Percentiles rank a stretch among this genome's conserved stretches.
Conservation (phyloP, 30 jellyfish, hydroid and myxozoan species). For the Hydra vulgaris region DNA sequence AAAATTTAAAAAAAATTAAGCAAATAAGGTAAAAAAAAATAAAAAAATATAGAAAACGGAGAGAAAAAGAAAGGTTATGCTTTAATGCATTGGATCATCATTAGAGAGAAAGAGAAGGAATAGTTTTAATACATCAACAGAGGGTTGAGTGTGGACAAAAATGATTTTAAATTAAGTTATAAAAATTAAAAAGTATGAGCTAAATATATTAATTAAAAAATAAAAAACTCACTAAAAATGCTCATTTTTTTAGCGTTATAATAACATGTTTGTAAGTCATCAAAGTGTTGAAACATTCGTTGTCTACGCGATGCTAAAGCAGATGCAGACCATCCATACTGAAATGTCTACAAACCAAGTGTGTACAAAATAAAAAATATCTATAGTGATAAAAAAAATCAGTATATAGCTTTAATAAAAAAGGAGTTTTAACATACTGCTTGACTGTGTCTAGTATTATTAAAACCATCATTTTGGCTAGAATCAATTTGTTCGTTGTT, state of each 20-base stretch:
- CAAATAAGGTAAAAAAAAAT: too few relatives aligned
- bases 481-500: slow-evolving; percentile 28
- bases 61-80: too few relatives aligned
- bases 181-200: too few relatives aligned
- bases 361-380: not conserved
- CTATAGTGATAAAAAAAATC: not conserved
- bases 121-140: too few relatives aligned
- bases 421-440: not conserved
- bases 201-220: too few relatives aligned
- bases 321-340: slow-evolving; percentile 58
- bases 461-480: slow-evolving; percentile 80
- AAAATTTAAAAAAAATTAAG: too few relatives aligned
- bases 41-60: too few relatives aligned
- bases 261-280: slow-evolving; percentile 81
- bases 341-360: slow-evolving; percentile 40
- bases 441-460: slow-evolving; percentile 64
- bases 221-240: slow-evolving; percentile 40
- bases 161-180: too few relatives aligned
- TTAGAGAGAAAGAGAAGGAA: too few relatives aligned
- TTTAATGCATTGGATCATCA: too few relatives aligned
- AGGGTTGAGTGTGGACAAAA: too few relatives aligned
- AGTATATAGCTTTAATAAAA: not conserved
- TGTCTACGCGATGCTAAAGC: slow-evolving; percentile 83
- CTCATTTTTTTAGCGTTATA: slow-evolving; percentile 58
- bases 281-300: slow-evolving; percentile 86